Evolutionary conservation across 2,797 vertebrate species (phyloP).

Genomic region (Siniperca scherzeri): DNA sequence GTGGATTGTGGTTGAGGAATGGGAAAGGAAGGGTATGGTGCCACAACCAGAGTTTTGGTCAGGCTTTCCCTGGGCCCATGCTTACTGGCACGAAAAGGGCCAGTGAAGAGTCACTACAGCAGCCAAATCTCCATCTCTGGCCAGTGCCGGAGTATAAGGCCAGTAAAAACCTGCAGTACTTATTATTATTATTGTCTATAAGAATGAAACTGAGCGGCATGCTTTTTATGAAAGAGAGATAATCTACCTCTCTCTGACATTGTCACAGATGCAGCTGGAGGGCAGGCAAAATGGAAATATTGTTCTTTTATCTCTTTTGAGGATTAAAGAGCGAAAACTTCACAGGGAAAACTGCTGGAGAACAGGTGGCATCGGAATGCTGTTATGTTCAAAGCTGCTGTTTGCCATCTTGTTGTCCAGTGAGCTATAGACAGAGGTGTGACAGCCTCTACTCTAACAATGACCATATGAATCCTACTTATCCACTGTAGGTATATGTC

Average conservation of each 20-base stretch:
- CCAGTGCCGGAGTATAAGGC: constrained; percentile 40
- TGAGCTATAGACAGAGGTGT: constrained; percentile 40
- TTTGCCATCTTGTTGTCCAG: constrained; percentile 52
- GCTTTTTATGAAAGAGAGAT: constrained; percentile 59
- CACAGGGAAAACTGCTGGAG: constrained; percentile 64
- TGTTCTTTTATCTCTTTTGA: constrained; percentile 69
- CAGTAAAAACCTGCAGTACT: constrained; percentile 44
- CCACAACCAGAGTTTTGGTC: constrained; percentile 57
- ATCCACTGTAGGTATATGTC: constrained; percentile 4
- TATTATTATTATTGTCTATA: constrained; percentile 43
- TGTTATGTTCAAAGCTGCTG: constrained; percentile 53
- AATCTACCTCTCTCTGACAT: constrained; percentile 51
- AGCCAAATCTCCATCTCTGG: constrained; percentile 43
- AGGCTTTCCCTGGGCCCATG: constrained; percentile 29
- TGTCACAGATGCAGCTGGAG: constrained; percentile 63
- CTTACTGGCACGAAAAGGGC: constrained; percentile 36
- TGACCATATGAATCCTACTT: constrained; percentile 25
- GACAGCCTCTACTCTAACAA: constrained; percentile 34
- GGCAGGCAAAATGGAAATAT: constrained; percentile 66
- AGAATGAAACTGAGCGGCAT: constrained; percentile 45
- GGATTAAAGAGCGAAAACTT: constrained; percentile 59
- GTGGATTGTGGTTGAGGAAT: constrained; percentile 43
- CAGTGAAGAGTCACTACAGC: constrained; percentile 30
- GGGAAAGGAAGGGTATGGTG: constrained; percentile 25
- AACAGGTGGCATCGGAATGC: constrained; percentile 74